Base-by-base conservation (phyloP, 2,888 invertebrate genomes). In the Alviniconcha strummeri region DNA sequence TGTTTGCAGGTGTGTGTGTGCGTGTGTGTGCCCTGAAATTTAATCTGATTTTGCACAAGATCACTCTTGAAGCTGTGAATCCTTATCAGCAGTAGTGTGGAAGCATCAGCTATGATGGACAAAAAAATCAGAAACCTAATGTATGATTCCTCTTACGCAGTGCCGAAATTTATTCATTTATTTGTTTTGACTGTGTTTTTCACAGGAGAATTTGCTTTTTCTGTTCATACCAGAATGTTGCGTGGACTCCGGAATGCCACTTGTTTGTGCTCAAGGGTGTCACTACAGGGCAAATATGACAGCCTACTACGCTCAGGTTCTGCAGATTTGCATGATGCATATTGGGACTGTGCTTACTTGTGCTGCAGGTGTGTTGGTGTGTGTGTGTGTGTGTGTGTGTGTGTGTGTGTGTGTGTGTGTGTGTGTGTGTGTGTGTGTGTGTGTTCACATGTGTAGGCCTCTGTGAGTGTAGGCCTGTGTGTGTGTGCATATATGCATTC, bases 391-490 rank as follows among this genome's bases (percentile, higher is more conserved):
- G 17, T 60, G 56, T 60, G 19, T 77, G 5, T 57, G 57, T 77
- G 77, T 60, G 77, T 36, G 36, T 77, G 77, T 60, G 77, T 77
- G 77, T 60, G 60, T 77, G 77, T 77, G 77, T 77, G 60, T 77
- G 60, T 60, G 60, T 77, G 77, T 60, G 60, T 77, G 77, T 60
- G 60, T 77, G 36, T 77, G 77, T 77, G 60, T 77, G 77, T 77
- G 77, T 77, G 77, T 60, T 15, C 3, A n/a, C n/a, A 13, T 17
- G 71, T 71, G 17, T n/a, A 8, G 71, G 5, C n/a, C 60, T 69
- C 6, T n/a, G 52, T 72, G 8, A 11, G 72, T 72, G 72, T n/a
- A 17, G 17, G 13, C 6, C 15, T 69, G 9, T 69, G n/a, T n/a
- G 69, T 69, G 69, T 69, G n/a, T 17, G n/a, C 17, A 17, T 69